Percentiles rank a stretch among this genome's conserved stretches.
phyloP scores from a whole-genome alignment of 2,113 vertebrate genomes.

The Capreolus pygargus region DNA sequence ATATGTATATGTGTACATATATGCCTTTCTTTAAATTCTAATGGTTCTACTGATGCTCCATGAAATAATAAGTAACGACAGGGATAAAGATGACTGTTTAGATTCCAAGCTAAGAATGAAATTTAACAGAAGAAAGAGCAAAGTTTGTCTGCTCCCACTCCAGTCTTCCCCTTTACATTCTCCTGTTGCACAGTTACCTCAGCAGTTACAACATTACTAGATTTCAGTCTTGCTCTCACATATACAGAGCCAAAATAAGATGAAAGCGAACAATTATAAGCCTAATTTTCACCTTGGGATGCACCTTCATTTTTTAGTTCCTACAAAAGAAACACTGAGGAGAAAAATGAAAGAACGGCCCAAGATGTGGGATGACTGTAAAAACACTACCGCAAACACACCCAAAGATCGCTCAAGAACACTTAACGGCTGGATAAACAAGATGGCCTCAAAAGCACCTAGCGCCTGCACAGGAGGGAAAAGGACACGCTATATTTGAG shows the following conservation, averaged over 20 bases:
- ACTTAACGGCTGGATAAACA: not conserved
- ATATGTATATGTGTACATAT: not conserved
- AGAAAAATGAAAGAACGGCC: conserved; percentile 1
- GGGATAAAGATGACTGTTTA: not conserved
- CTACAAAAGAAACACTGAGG: not conserved
- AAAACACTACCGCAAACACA: not conserved
- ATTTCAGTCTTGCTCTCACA: not conserved
- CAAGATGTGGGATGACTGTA: not conserved
- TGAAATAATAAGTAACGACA: conserved; percentile 1
- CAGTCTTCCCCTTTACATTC: not conserved
- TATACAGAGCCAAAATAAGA: not conserved
- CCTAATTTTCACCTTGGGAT: not conserved
- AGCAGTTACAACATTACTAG: not conserved
- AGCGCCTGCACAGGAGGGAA: not conserved
- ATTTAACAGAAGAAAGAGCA: not conserved
- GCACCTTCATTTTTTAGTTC: not conserved
- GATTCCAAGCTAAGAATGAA: conserved; percentile 3
- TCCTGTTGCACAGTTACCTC: not conserved
- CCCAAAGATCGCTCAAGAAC: not conserved
- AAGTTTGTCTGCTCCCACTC: not conserved
- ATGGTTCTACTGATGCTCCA: not conserved
- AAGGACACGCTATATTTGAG: not conserved
- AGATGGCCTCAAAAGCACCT: not conserved
- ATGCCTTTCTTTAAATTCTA: not conserved
- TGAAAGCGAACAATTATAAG: not conserved